Conservation (phyloP, 2,888 invertebrate genomes). For the Apamea sordens region DNA sequence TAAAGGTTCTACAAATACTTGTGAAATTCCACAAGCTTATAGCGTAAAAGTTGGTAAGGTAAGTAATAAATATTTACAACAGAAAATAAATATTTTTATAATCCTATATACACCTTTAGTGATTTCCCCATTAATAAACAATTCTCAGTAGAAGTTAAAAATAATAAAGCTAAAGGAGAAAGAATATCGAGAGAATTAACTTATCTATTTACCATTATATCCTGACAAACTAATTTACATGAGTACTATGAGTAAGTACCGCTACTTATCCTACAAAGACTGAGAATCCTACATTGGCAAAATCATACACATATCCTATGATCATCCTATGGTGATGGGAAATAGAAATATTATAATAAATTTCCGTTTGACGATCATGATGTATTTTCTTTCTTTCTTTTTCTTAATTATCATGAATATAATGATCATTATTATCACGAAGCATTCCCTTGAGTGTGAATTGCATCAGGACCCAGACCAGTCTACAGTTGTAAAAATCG, state of each 20-base stretch:
- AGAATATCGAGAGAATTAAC: neutral
- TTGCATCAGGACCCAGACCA: too few species aligned
- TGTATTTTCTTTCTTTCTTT: too few species aligned
- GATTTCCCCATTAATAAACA: neutral
- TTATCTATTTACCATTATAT: neutral
- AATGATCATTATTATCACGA: neutral
- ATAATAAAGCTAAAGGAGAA: too few species aligned
- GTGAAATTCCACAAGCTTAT: constrained; percentile 29
- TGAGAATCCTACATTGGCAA: neutral
- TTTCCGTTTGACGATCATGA: neutral
- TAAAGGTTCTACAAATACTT: constrained; percentile 29
- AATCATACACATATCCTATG: too few species aligned
- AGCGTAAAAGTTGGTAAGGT: neutral
- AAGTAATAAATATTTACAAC: neutral
- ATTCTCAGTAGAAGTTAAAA: neutral
- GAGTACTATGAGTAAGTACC: neutral
- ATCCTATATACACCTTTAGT: neutral
- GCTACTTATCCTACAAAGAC: neutral
- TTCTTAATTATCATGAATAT: neutral
- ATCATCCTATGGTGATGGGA: too few species aligned
- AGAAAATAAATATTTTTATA: neutral
- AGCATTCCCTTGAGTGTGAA: too few species aligned
- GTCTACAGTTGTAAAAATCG: neutral
- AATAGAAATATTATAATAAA: neutral
- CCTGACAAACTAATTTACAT: neutral